These are phyloP conservation scores for Irena cyanogastra DNA, from an alignment of 2,113 vertebrate genomes.

Conservation along the genomic window DNA sequence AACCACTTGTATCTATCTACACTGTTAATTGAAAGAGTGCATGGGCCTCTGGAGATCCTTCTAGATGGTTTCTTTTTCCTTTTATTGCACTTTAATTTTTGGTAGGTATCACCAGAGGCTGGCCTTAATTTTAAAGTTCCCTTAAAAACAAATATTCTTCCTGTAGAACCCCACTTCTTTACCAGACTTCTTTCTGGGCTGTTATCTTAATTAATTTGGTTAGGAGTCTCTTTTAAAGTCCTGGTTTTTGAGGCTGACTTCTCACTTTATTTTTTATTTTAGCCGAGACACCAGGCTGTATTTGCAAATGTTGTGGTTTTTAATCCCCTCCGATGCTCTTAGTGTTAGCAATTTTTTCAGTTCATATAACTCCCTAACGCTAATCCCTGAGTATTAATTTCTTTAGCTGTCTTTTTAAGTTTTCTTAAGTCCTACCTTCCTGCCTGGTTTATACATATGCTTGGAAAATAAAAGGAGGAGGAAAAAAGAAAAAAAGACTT, in stretches of 20 bases:
- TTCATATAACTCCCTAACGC: neutral
- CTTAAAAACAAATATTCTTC: neutral
- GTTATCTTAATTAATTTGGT: neutral
- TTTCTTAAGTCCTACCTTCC: neutral
- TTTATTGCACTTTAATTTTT: neutral
- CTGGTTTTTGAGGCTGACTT: neutral
- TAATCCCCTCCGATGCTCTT: neutral
- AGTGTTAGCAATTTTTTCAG: neutral
- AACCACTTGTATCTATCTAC: neutral
- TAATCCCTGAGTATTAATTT: neutral
- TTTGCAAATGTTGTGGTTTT: neutral
- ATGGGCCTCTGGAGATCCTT: neutral
- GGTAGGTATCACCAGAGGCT: neutral
- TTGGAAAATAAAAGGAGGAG: neutral
- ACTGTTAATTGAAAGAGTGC: neutral
- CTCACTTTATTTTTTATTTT: neutral
- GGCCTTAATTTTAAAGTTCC: neutral
- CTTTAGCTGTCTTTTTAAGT: neutral
- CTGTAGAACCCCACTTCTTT: neutral
- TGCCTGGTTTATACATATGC: neutral
- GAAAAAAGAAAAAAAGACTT: neutral
- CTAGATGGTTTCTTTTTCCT: neutral
- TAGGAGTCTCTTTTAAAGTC: neutral
- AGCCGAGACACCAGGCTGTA: neutral
- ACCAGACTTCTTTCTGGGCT: neutral